Conservation (phyloP, 2,888 invertebrate genomes). For the Lasioglossum calceatum region DNA sequence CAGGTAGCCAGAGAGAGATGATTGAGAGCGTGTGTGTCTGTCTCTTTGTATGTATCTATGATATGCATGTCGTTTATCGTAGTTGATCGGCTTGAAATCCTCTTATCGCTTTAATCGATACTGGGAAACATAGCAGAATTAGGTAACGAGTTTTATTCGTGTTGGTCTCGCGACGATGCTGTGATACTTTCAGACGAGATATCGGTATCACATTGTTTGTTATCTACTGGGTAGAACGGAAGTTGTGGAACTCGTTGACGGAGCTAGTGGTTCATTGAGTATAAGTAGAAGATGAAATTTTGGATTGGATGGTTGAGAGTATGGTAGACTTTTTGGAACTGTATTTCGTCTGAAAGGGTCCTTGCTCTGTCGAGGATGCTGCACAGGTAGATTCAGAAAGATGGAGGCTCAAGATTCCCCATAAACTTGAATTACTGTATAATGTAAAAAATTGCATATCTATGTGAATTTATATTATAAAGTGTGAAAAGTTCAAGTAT, state of each 20-base stretch:
- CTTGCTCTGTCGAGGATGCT: background rate
- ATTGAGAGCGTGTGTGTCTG: background rate
- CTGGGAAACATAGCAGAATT: background rate
- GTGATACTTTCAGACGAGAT: conserved; percentile 14
- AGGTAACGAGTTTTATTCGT: background rate
- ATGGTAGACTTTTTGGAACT: background rate
- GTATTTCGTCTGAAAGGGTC: conserved; percentile 14
- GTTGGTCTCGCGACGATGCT: background rate
- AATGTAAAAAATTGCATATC: background rate
- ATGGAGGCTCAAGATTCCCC: background rate
- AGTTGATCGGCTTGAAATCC: background rate
- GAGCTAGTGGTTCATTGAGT: background rate
- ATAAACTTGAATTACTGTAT: background rate
- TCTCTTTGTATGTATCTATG: background rate
- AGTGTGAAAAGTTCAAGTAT: background rate
- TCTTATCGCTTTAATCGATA: background rate
- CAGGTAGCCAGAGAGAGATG: background rate
- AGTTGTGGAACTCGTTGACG: background rate
- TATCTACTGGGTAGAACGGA: background rate
- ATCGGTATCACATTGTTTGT: background rate
- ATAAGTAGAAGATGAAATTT: background rate
- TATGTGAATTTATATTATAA: background rate
- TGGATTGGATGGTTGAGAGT: background rate
- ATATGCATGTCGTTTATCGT: background rate
- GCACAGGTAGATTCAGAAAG: background rate